Conservation (phyloP, 2,113 vertebrate species). For the Crotalus helleri region DNA sequence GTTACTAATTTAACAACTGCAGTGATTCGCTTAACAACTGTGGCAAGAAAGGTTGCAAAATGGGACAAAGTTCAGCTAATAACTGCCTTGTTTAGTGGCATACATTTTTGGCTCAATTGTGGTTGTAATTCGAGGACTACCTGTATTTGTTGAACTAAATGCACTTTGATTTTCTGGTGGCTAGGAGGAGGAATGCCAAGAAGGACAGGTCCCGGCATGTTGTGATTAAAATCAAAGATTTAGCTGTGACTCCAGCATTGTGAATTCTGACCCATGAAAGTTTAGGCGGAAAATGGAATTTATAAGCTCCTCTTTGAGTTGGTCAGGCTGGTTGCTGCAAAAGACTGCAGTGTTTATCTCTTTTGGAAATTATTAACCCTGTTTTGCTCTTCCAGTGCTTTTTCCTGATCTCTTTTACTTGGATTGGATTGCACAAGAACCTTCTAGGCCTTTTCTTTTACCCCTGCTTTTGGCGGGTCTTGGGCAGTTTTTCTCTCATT, state of each 20-base stretch:
- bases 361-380: not conserved
- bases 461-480: not conserved
- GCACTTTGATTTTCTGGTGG: not conserved
- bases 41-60: not conserved
- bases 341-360: not conserved
- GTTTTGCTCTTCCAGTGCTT: not conserved
- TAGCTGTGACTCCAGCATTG: not conserved
- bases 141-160: not conserved
- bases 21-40: not conserved
- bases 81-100: not conserved
- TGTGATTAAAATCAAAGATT: not conserved
- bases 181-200: not conserved
- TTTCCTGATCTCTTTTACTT: not conserved
- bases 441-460: not conserved
- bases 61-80: not conserved
- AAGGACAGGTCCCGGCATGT: not conserved
- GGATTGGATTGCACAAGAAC: not conserved
- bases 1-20: not conserved
- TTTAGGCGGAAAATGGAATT: not conserved
- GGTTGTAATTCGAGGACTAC: not conserved
- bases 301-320: not conserved
- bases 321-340: not conserved
- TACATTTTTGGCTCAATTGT: not conserved
- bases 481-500: not conserved
- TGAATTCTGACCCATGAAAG: not conserved